Evolutionary conservation across 1,140 invertebrate species (phyloP).

Genomic region (Kradibia gibbosae): DNA sequence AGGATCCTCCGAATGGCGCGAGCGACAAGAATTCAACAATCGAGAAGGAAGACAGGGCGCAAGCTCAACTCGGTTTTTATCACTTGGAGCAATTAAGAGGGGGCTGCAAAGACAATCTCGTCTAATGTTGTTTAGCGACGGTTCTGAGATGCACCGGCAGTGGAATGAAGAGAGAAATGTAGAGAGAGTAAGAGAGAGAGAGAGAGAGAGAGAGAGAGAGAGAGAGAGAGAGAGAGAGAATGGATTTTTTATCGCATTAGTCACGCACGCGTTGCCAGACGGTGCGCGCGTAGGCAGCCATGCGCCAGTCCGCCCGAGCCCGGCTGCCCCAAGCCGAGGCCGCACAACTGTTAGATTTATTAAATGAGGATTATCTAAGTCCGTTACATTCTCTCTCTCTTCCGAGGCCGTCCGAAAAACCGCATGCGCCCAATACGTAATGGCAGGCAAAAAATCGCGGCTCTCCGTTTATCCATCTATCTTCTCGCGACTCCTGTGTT

Average conservation of each 20-base stretch:
- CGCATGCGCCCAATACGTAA: conserved; percentile 53
- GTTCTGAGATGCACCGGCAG: background rate
- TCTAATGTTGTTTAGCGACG: conserved; percentile 22
- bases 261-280: conserved; percentile 69
- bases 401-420: conserved; percentile 68
- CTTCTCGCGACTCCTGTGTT: background rate
- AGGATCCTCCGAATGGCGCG: too few species aligned
- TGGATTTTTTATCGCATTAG: conserved; percentile 66
- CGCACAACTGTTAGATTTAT: conserved; percentile 74
- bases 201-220: conserved; percentile 4
- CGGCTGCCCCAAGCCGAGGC: background rate
- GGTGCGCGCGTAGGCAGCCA: conserved; percentile 32
- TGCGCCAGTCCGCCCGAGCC: background rate
- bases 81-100: conserved; percentile 36
- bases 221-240: background rate
- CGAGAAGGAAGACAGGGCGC: conserved; percentile 22
- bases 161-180: conserved; percentile 11
- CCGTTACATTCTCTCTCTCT: conserved; percentile 67
- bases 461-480: background rate
- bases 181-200: background rate
- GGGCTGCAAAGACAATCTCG: background rate
- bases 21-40: too few species aligned
- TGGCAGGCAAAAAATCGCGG: background rate
- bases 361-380: conserved; percentile 74
- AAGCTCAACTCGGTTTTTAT: conserved; percentile 20